Conservation (phyloP, 1,140 invertebrate genomes). For the Aphelenchoides fujianensis region DNA sequence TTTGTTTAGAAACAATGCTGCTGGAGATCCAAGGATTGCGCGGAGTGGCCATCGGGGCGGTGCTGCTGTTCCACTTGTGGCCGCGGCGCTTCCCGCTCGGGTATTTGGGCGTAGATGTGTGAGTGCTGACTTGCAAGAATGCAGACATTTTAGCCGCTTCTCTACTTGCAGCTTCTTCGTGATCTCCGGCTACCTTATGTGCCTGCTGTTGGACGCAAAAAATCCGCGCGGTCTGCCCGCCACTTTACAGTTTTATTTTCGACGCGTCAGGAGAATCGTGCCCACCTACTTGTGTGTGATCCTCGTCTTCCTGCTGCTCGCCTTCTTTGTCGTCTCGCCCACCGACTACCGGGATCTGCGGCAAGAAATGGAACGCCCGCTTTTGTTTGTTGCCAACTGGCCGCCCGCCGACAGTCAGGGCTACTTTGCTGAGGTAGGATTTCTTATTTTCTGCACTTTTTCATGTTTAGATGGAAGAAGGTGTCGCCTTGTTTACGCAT, state of each 20-base stretch:
- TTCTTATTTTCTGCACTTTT: neutral
- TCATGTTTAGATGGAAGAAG: neutral
- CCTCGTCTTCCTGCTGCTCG: neutral
- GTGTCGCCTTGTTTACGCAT: constrained; percentile 21
- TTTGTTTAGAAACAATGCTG: no score
- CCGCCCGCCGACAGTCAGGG: neutral
- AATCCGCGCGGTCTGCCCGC: no score
- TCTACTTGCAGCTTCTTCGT: no score
- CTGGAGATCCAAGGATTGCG: no score
- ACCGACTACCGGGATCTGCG: neutral
- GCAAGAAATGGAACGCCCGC: neutral
- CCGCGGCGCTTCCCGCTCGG: no score
- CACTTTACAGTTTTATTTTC: neutral
- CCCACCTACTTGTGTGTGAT: neutral
- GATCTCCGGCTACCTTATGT: no score
- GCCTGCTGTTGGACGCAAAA: no score
- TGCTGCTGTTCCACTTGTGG: no score
- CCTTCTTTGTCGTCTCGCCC: neutral
- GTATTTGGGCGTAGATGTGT: no score
- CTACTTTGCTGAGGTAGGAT: neutral
- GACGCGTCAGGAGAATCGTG: neutral
- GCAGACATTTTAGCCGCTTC: no score
- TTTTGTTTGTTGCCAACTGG: neutral
- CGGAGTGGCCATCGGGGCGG: no score
- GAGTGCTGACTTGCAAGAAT: no score